These are phyloP conservation scores for Pandemis cinnamomeana DNA, from an alignment of 2,888 invertebrate species.

Conservation along the genomic window DNA sequence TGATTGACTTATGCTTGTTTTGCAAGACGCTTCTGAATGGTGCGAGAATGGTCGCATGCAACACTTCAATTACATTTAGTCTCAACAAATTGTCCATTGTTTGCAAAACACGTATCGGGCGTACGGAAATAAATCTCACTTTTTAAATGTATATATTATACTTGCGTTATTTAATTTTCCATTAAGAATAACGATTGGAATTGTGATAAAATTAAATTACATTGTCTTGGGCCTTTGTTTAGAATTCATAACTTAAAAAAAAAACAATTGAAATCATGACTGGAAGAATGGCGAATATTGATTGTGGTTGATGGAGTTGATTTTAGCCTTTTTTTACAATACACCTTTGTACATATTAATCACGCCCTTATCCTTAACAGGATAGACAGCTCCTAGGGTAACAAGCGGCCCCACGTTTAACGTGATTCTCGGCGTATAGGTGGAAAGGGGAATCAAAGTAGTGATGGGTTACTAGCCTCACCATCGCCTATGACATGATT, in stretches of 20 bases:
- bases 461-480: too few species aligned
- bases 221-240: not conserved
- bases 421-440: too few species aligned
- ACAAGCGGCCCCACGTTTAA: too few species aligned
- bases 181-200: not conserved
- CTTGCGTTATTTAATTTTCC: not conserved
- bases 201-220: not conserved
- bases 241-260: not conserved
- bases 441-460: too few species aligned
- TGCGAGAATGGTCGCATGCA: not conserved
- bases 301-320: not conserved
- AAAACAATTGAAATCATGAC: not conserved
- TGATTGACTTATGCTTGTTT: constrained; percentile 12
- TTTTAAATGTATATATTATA: not conserved
- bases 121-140: not conserved
- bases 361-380: too few species aligned
- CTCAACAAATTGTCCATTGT: constrained; percentile 23
- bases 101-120: not conserved
- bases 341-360: not conserved
- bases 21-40: constrained; percentile 20
- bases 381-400: too few species aligned
- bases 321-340: not conserved
- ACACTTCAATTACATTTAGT: not conserved
- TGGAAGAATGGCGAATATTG: not conserved
- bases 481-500: too few species aligned